Conservation (phyloP, 2,888 invertebrate species). For the Platycheirus rosarum region DNA sequence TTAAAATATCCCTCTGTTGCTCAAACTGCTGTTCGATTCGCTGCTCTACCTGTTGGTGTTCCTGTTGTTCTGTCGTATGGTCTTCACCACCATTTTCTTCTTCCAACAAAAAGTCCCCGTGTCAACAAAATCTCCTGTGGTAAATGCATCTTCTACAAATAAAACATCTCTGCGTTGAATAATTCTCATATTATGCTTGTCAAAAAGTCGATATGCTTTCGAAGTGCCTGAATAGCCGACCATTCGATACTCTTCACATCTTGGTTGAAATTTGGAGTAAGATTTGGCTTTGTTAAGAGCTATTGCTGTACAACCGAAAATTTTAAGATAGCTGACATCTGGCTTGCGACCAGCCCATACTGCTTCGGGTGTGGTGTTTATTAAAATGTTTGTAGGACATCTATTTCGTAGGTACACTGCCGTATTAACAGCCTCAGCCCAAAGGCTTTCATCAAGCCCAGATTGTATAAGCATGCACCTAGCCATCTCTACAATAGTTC, state of each 20-base stretch:
- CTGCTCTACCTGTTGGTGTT: background rate
- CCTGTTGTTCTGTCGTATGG: too few relatives aligned
- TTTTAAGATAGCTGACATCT: constrained; percentile 37
- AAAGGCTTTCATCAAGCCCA: constrained; percentile 73
- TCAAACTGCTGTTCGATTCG: background rate
- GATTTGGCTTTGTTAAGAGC: too few relatives aligned
- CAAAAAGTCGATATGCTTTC: constrained; percentile 37
- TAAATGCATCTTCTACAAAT: background rate
- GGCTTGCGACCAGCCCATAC: constrained; percentile 54
- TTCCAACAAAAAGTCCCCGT: background rate
- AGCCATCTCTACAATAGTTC: constrained; percentile 62
- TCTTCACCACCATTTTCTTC: background rate
- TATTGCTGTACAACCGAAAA: constrained; percentile 34
- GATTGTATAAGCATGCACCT: constrained; percentile 75
- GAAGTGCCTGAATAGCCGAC: constrained; percentile 55
- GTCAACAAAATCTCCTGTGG: background rate
- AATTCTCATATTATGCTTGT: constrained; percentile 1
- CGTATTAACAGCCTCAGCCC: constrained; percentile 70
- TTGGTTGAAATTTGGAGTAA: constrained; percentile 53
- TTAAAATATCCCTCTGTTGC: background rate
- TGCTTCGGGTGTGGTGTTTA: constrained; percentile 48
- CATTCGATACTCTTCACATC: constrained; percentile 45
- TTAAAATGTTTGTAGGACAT: constrained; percentile 39
- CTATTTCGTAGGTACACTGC: constrained; percentile 61
- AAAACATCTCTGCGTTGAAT: background rate